These are phyloP conservation scores for Darevskia mixta DNA, from an alignment of 2,797 vertebrate genomes.

Conservation along the genomic window DNA sequence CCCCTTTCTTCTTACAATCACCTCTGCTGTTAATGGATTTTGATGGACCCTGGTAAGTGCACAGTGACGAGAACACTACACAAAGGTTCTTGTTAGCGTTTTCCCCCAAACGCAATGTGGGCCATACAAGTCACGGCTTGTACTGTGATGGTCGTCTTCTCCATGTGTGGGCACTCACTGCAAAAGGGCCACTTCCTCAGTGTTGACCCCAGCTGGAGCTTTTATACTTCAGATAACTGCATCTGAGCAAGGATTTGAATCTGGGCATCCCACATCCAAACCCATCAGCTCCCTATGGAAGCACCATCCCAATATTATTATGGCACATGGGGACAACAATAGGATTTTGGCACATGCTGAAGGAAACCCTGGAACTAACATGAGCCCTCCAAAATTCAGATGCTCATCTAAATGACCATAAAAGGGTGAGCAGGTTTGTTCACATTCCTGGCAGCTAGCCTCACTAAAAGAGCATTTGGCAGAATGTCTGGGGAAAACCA, in stretches of 20 bases:
- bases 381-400: no score
- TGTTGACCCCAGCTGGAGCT: not conserved
- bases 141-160: no score
- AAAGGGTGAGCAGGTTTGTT: no score
- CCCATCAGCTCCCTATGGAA: no score
- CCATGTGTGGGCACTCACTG: no score
- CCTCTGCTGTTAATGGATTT: constrained; percentile 8
- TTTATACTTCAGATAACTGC: not conserved
- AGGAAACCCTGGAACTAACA: not conserved
- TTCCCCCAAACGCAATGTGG: not conserved
- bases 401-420: no score
- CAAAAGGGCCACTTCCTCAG: not conserved
- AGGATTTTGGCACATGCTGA: not conserved
- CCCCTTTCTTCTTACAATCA: not conserved
- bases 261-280: not conserved
- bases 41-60: constrained; percentile 1
- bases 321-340: not conserved
- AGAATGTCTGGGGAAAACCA: no score
- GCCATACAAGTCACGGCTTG: not conserved
- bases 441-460: no score
- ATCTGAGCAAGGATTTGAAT: not conserved
- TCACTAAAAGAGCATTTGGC: no score
- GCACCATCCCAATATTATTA: not conserved
- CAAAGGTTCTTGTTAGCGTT: not conserved
- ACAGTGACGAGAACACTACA: not conserved